Conservation (phyloP, 2,888 invertebrate species). For the Nebria brevicollis region DNA sequence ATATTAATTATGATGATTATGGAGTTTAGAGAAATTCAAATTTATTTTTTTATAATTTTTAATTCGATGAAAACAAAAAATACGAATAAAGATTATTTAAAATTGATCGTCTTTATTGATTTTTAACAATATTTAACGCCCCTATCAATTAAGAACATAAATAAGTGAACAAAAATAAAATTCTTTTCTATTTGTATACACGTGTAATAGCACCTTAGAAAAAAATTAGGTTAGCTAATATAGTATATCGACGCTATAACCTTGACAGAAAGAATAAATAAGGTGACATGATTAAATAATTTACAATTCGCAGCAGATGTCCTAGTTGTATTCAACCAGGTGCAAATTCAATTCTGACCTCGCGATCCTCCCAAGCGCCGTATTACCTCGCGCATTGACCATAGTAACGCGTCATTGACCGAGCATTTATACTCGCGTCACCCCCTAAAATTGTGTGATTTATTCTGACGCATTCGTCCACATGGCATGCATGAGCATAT, state of each 20-base stretch:
- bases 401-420: conserved; percentile 19
- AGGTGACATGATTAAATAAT: neutral
- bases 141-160: no score
- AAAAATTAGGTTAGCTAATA: neutral
- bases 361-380: conserved; percentile 17
- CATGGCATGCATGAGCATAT: conserved; percentile 6
- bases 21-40: no score
- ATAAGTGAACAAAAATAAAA: no score
- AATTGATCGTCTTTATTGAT: no score
- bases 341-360: conserved; percentile 26
- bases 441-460: conserved; percentile 4
- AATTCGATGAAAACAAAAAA: no score
- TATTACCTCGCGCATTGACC: conserved; percentile 3
- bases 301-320: conserved; percentile 28
- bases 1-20: no score
- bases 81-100: no score
- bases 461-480: conserved; percentile 8
- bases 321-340: conserved; percentile 19
- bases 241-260: neutral
- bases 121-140: no score
- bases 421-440: neutral
- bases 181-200: no score
- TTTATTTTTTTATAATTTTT: no score
- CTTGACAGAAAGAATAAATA: neutral
- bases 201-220: no score